These are phyloP conservation scores for Ceratitis capitata DNA, from an alignment of 1,140 invertebrate species.

Conservation along the genomic window DNA sequence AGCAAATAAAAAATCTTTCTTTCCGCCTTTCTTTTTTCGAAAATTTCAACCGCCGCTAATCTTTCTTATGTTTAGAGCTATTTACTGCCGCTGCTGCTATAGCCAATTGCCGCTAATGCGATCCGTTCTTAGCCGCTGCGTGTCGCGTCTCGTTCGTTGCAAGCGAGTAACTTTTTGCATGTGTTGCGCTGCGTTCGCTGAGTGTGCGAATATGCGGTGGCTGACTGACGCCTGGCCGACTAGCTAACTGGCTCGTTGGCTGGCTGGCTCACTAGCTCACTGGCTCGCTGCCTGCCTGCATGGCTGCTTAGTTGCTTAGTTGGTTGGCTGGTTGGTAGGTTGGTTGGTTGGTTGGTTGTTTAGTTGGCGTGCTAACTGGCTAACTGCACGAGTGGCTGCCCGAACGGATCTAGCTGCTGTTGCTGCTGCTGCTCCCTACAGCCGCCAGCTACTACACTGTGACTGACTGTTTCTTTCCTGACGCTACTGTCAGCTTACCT, in stretches of 20 bases:
- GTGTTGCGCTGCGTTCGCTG: conserved; percentile 33
- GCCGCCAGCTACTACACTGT: neutral
- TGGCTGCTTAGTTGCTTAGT: neutral
- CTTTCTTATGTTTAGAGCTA: neutral
- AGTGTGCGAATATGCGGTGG: conserved; percentile 32
- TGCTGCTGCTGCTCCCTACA: neutral
- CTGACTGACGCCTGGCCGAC: conserved; percentile 11
- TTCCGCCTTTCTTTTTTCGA: conserved; percentile 25
- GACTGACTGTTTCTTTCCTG: neutral
- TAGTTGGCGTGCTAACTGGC: conserved; percentile 20
- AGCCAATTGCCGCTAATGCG: neutral
- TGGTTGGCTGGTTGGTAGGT: neutral
- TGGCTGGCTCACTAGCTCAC: neutral
- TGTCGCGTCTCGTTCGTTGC: conserved; percentile 33
- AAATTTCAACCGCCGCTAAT: neutral
- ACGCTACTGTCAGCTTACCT: neutral
- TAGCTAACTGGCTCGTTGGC: neutral
- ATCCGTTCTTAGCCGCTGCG: conserved; percentile 34
- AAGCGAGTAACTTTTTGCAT: conserved; percentile 37
- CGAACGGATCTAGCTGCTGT: conserved; percentile 9
- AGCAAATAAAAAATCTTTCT: neutral
- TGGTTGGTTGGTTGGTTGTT: neutral
- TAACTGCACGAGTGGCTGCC: conserved; percentile 35
- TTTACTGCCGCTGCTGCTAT: neutral
- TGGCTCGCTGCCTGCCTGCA: neutral